phyloP scores from a whole-genome alignment of 2,113 vertebrate species.

The Mormoops blainvillei region DNA sequence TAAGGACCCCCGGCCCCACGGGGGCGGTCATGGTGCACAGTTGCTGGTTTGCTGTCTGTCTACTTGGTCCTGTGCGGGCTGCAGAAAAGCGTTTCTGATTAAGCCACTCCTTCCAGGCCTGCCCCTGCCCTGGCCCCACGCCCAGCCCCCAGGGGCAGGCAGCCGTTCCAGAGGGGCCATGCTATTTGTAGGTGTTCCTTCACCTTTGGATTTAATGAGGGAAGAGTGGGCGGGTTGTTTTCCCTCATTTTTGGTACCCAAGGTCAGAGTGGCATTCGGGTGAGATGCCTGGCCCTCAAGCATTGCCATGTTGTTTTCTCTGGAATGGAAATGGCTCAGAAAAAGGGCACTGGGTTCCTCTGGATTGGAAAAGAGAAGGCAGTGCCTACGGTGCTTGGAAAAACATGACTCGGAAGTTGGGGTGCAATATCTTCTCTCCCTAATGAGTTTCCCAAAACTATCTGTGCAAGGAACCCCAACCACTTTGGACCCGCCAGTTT shows the following conservation, averaged over 20 bases:
- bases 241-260: neutral
- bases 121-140: neutral
- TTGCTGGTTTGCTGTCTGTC: neutral
- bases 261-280: neutral
- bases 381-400: neutral
- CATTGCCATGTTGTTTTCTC: neutral
- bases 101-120: neutral
- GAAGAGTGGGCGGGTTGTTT: too few relatives aligned
- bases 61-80: fast-evolving
- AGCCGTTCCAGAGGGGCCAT: too few relatives aligned
- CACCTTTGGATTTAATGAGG: neutral
- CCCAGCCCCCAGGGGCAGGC: neutral
- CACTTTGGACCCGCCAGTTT: fast-evolving
- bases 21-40: fast-evolving
- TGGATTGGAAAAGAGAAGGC: neutral
- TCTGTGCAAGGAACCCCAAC: too few relatives aligned
- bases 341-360: neutral
- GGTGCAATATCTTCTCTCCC: too few relatives aligned
- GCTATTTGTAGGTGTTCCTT: neutral
- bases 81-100: fast-evolving
- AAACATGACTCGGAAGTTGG: too few relatives aligned
- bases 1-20: neutral
- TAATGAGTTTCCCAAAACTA: too few relatives aligned
- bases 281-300: neutral
- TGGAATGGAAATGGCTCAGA: neutral